Conservation (phyloP, 30 jellyfish, hydroid and myxozoan species). For the Aurelia coerulea region DNA sequence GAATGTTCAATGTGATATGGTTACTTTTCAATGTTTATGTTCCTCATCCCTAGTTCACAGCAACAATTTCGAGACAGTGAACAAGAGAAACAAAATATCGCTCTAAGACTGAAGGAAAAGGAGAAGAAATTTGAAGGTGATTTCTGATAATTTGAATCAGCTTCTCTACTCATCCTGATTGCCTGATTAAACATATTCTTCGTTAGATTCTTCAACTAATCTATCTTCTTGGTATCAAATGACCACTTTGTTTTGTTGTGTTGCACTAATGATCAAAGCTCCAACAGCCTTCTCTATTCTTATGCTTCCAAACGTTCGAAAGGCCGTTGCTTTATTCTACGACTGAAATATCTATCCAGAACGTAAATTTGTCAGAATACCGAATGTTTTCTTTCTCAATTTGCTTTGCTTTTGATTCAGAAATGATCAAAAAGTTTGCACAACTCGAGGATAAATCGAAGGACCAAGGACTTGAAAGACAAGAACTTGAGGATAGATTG, state of each 20-base stretch:
- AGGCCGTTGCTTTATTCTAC: too few relatives aligned
- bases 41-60: conserved; percentile 34
- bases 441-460: conserved; percentile 37
- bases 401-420: neutral
- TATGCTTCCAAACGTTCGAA: too few relatives aligned
- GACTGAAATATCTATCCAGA: too few relatives aligned
- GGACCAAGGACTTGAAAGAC: conserved; percentile 29
- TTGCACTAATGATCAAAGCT: too few relatives aligned
- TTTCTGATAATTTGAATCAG: too few relatives aligned
- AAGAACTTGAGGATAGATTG: conserved; percentile 27
- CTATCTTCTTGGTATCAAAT: neutral
- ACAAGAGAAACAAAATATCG: conserved; percentile 41
- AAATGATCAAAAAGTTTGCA: conserved; percentile 16
- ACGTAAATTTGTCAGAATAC: too few relatives aligned
- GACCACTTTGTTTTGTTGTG: too few relatives aligned
- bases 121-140: conserved; percentile 62
- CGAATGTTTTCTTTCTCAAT: too few relatives aligned
- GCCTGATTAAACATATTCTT: too few relatives aligned
- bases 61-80: conserved; percentile 54
- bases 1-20: neutral
- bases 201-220: neutral
- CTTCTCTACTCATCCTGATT: too few relatives aligned
- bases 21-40: neutral
- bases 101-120: conserved; percentile 33
- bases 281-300: too few relatives aligned